Conservation (phyloP, 1,140 invertebrate genomes). For the Eufriesea mexicana region DNA sequence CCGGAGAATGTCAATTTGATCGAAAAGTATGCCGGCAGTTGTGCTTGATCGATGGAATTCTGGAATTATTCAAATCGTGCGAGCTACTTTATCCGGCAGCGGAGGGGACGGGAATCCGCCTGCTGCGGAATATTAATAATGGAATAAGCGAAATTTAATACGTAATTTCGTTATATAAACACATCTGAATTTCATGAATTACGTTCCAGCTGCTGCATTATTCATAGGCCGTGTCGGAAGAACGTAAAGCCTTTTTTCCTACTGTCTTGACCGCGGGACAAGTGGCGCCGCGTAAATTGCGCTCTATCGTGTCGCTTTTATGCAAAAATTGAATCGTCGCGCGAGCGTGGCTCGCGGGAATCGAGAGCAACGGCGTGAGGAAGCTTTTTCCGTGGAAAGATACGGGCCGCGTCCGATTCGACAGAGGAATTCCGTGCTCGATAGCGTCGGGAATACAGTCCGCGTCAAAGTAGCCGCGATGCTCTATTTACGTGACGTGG, state of each 20-base stretch:
- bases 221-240: background rate
- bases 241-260: slow-evolving; percentile 4
- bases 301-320: slow-evolving; percentile 7
- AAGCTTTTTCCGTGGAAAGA: background rate
- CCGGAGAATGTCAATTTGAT: slow-evolving; percentile 26
- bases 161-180: slow-evolving; percentile 46
- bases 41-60: slow-evolving; percentile 37
- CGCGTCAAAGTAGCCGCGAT: too few species aligned
- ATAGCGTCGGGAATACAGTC: too few species aligned
- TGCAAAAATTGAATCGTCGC: slow-evolving; percentile 1
- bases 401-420: too few species aligned
- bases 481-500: too few species aligned
- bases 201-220: slow-evolving; percentile 16
- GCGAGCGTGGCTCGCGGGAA: background rate
- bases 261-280: slow-evolving; percentile 1
- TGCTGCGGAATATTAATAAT: slow-evolving; percentile 45
- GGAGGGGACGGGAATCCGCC: too few species aligned
- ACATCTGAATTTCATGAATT: slow-evolving; percentile 52
- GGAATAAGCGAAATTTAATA: slow-evolving; percentile 50
- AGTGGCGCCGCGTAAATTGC: slow-evolving; percentile 29
- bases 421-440: too few species aligned
- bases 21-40: slow-evolving; percentile 26
- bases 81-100: slow-evolving; percentile 13
- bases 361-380: too few species aligned
- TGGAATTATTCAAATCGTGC: slow-evolving; percentile 49